Evolutionary conservation across 2,888 invertebrate genomes (phyloP), one percentile per base, ranked within the genome.

Genomic region (Copidosoma aretas): DNA sequence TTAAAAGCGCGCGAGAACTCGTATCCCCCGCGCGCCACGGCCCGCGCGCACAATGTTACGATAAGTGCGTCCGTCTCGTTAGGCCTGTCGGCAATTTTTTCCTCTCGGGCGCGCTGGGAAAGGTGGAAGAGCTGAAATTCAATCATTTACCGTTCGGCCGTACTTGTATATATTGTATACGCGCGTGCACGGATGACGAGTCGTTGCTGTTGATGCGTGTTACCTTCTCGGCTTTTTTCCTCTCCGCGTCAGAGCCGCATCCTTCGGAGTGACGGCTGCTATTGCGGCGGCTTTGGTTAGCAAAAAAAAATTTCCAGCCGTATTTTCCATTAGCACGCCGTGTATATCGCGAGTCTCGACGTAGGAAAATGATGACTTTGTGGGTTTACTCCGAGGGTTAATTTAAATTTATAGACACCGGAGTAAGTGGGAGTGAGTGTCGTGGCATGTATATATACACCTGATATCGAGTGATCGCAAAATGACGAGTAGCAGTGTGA

Each of bases 11-110:
- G 32, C 32, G 32, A 32, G 32, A n/a, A n/a, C n/a, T n/a, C n/a
- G n/a, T n/a, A n/a, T n/a, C n/a, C n/a, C n/a, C n/a, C n/a, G n/a
- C n/a, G n/a, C n/a, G n/a, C n/a, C n/a, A n/a, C n/a, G n/a, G 32
- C 32, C 4, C 32, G 32, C 32, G 32, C 3, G 32, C 8, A 32
- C 32, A 32, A 32, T 8, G 32, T 8, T 5, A 8, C 60, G 64
- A 64, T 63, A 68, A 68, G 60, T 60, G 60, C 4, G 8, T 19
- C 43, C n/a, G 65, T 46, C 61, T 65, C 61, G 69, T 65, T 69
- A 58, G 46, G 15, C 39, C 17, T 46, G 53, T 65, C 61, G 58
- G 43, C 53, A 19, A 62, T 61, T 54, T 61, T 52, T 25, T 65
- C 43, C 43, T 58, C 56, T 39, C 17, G 21, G n/a, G 57, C 14